Evolutionary conservation across 2,888 invertebrate genomes (phyloP), one percentile per base, ranked within the genome.

Genomic region (Hetaerina titia): DNA sequence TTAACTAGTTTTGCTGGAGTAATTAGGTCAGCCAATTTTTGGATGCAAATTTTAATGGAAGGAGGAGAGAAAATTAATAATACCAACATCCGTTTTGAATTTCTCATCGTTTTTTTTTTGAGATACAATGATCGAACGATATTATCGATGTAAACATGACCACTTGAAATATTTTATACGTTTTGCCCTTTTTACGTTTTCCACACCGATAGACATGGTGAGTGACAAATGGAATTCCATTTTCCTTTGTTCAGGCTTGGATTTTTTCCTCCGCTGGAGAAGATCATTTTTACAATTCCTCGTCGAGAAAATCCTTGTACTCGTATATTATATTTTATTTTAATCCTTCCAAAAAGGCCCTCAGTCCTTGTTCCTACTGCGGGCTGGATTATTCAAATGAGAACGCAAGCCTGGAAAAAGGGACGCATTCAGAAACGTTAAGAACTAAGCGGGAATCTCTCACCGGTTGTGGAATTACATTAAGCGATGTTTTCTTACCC

Each of bases 331-430:
- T 22, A 31, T 81, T 81, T 81, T 81, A 31, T 31, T 81, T 2
- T 9, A 31, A 81, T 11, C 13, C 81, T 0, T 19, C 81, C 81
- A 11, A 31, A 81, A 81, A 0, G 9, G 25, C 4, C 45, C 22
- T 69, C 22, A n/a, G 9, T 11, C 9, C 13, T 31, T 81, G 25
- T 31, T 81, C 13, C 81, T 31, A 22, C 81, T 31, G 81, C 7
- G 15, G 81, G 81, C 81, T 11, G 22, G 81, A 81, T 81, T 81
- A 81, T 81, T 81, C 81, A 81, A 81, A 81, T 81, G 81, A 31
- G 81, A 81, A 81, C 11, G 13, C 22, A 8, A 69, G 69, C 9
- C 69, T 22, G 31, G 81, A 11, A 74, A 31, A 81, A 81, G 15
- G 6, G 60, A 17, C 17, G 60, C 60, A 60, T 17, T 45, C 45